Conservation (phyloP, 2,797 vertebrate genomes). For the Thamnophis elegans region DNA sequence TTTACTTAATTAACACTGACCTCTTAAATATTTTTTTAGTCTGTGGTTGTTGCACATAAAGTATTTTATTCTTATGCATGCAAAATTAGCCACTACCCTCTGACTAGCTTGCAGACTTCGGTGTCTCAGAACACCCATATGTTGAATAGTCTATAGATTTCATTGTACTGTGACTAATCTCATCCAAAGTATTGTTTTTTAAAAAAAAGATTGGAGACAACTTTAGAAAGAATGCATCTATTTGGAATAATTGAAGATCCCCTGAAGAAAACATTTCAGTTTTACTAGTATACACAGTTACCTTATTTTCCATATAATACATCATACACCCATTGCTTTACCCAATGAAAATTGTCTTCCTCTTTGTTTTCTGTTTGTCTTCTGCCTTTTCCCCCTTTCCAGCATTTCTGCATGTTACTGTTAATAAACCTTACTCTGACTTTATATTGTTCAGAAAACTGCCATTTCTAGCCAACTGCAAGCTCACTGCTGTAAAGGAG, state of each 20-base stretch:
- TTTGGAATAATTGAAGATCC: not conserved
- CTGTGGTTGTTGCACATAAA: not conserved
- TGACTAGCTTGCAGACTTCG: not conserved
- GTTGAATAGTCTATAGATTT: not conserved
- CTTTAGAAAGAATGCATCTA: not conserved
- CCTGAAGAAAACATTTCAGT: not conserved
- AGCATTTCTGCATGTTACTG: not conserved
- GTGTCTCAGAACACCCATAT: not conserved
- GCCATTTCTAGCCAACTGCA: constrained; percentile 7
- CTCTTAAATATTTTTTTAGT: not conserved
- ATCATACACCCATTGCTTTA: accelerated
- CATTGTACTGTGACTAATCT: not conserved
- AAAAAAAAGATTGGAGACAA: not conserved
- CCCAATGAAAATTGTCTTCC: not conserved
- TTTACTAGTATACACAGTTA: constrained; percentile 18
- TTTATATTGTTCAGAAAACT: not conserved
- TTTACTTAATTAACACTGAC: not conserved
- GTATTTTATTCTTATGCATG: not conserved
- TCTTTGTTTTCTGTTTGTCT: not conserved
- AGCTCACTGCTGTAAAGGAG: not conserved
- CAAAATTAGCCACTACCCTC: not conserved
- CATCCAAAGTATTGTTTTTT: not conserved
- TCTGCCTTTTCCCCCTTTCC: not conserved
- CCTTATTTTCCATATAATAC: not conserved
- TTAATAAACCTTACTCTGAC: not conserved